A percentile compares a stretch with the other conserved stretches of the same genome.
Evolutionary conservation across 2,113 vertebrate genomes (phyloP).

Genomic region (Narcine bancroftii): DNA sequence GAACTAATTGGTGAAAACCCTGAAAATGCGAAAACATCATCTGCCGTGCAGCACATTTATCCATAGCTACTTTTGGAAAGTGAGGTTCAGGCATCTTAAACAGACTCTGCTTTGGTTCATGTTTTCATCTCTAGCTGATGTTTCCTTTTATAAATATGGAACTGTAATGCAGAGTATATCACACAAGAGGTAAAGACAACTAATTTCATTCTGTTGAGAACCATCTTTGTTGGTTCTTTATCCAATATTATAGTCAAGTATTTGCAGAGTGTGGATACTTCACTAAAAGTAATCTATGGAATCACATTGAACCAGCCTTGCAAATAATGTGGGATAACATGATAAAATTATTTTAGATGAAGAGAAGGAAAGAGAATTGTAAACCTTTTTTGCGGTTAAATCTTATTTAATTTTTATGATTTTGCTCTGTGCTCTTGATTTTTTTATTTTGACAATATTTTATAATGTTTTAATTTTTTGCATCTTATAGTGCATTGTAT

Average conservation of each 20-base stretch:
- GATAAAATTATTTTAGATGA: too few species aligned
- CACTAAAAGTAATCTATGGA: neutral
- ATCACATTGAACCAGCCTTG: neutral
- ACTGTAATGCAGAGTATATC: neutral
- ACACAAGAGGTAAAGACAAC: neutral
- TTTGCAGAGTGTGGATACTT: neutral
- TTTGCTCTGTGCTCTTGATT: too few species aligned
- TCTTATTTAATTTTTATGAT: too few species aligned
- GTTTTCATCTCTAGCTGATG: neutral
- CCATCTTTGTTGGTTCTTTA: neutral
- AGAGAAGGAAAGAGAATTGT: too few species aligned
- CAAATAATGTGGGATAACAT: neutral
- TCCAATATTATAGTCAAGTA: neutral
- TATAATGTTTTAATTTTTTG: too few species aligned
- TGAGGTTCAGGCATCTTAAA: neutral
- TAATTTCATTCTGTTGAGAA: neutral
- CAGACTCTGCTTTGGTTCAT: neutral
- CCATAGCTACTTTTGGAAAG: neutral
- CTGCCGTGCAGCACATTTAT: neutral
- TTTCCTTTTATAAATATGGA: neutral
- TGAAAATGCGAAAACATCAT: neutral
- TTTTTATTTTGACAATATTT: too few species aligned
- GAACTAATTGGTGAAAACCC: neutral
- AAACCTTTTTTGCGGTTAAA: too few species aligned
- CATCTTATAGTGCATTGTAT: too few species aligned